Percentiles rank a stretch among this genome's conserved stretches.
phyloP scores from a whole-genome alignment of 1,140 invertebrate genomes.

The Homalodisca vitripennis region DNA sequence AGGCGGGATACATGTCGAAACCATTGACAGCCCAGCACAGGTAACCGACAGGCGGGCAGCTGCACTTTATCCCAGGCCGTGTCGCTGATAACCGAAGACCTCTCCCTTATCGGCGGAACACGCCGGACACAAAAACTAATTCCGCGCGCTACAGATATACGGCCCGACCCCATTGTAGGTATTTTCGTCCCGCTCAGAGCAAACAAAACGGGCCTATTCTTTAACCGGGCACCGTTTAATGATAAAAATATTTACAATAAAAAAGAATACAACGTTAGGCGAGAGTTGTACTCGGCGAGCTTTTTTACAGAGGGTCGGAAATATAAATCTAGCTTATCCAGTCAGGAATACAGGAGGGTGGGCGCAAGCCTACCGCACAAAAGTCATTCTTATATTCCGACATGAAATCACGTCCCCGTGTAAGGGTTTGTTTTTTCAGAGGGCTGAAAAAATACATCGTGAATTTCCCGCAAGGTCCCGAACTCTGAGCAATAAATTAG shows the following conservation, averaged over 20 bases:
- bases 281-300: conserved; percentile 10
- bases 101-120: not conserved
- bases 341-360: not conserved
- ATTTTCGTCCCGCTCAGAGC: conserved; percentile 3
- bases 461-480: conserved; percentile 31
- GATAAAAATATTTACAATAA: conserved; percentile 30
- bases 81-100: conserved; percentile 17
- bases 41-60: not conserved
- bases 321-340: conserved; percentile 30
- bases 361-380: conserved; percentile 26
- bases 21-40: conserved; percentile 3
- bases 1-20: conserved; percentile 17
- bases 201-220: conserved; percentile 17
- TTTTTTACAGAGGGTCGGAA: conserved; percentile 29
- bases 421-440: conserved; percentile 29
- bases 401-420: conserved; percentile 28
- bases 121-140: not conserved
- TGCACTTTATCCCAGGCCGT: not conserved
- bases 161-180: conserved; percentile 2
- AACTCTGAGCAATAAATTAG: conserved; percentile 30
- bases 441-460: conserved; percentile 29
- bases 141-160: not conserved
- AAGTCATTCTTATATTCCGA: conserved; percentile 31
- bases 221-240: conserved; percentile 14
- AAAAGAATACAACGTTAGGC: conserved; percentile 20